These are phyloP conservation scores for Eucidaris tribuloides DNA, from an alignment of 35 echinoderm and acorn worm genomes.

Conservation along the genomic window DNA sequence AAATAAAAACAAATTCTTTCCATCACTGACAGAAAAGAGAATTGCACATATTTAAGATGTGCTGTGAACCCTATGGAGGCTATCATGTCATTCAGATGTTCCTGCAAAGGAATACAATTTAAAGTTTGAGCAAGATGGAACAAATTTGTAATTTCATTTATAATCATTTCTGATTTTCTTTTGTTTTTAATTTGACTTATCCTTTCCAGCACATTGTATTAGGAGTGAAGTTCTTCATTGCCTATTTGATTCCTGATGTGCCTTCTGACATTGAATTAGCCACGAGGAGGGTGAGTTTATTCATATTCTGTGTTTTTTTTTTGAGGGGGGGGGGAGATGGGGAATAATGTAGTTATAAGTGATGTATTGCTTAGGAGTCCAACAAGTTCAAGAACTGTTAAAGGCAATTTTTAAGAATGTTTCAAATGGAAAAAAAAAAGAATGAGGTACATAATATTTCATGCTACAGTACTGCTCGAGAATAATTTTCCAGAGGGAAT, in stretches of 20 bases:
- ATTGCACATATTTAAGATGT: no score
- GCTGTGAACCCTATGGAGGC: no score
- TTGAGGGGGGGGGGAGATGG: neutral
- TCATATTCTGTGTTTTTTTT: neutral
- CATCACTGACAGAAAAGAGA: no score
- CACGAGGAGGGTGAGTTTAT: conserved; percentile 79
- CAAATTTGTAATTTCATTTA: no score
- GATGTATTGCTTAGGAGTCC: neutral
- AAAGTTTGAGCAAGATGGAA: no score
- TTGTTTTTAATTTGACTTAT: no score
- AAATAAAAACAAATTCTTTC: no score
- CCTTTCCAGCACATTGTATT: conserved; percentile 88
- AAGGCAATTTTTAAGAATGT: neutral
- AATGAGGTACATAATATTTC: neutral
- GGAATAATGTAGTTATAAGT: neutral
- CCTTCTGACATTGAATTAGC: conserved; percentile 79
- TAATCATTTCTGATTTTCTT: no score
- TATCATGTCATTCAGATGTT: no score
- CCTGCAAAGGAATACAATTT: no score
- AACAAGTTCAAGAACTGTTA: neutral
- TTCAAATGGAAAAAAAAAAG: neutral
- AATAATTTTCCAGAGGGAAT: no score
- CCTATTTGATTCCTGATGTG: conserved; percentile 86
- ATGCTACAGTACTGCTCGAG: neutral
- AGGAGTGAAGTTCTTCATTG: conserved; percentile 87